phyloP scores from a whole-genome alignment of 23 tunicate species.

The Botrylloides violaceus region DNA sequence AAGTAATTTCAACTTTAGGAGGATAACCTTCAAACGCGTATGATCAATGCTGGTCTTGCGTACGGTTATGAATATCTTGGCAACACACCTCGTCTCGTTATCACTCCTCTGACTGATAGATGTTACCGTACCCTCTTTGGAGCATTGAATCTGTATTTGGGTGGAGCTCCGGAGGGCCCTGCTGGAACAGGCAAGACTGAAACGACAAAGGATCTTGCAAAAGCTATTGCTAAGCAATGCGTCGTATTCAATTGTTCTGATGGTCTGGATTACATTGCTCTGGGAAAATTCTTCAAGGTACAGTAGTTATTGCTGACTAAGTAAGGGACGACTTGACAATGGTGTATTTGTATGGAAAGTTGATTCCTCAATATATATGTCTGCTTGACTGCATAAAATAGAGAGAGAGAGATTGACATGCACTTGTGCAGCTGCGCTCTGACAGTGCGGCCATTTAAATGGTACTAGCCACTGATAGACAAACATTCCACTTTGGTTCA shows the following conservation, averaged over 20 bases:
- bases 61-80: conserved; percentile 99
- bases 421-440: too few relatives aligned
- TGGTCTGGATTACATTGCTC: conserved; percentile 94
- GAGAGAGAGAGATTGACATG: too few relatives aligned
- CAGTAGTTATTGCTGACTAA: too few relatives aligned
- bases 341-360: too few relatives aligned
- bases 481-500: too few relatives aligned
- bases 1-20: too few relatives aligned
- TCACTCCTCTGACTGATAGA: conserved; percentile 97
- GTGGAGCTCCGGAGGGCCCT: conserved; percentile 99
- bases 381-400: too few relatives aligned
- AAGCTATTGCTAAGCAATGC: conserved; percentile 95
- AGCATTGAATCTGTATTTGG: conserved; percentile 84
- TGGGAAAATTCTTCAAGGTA: conserved; percentile 97
- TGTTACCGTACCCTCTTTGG: conserved; percentile 98
- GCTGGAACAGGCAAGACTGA: conserved; percentile 97
- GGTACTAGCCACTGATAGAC: too few relatives aligned
- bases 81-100: conserved; percentile 95
- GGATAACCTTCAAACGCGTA: conserved; percentile 83
- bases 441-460: too few relatives aligned
- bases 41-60: conserved; percentile 96
- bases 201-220: conserved; percentile 93
- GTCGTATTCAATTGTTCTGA: conserved; percentile 98
- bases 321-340: too few relatives aligned
- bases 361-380: too few relatives aligned